Base-by-base conservation (phyloP, 2,888 invertebrate species). In the Drosophila cyrtoloma region DNA sequence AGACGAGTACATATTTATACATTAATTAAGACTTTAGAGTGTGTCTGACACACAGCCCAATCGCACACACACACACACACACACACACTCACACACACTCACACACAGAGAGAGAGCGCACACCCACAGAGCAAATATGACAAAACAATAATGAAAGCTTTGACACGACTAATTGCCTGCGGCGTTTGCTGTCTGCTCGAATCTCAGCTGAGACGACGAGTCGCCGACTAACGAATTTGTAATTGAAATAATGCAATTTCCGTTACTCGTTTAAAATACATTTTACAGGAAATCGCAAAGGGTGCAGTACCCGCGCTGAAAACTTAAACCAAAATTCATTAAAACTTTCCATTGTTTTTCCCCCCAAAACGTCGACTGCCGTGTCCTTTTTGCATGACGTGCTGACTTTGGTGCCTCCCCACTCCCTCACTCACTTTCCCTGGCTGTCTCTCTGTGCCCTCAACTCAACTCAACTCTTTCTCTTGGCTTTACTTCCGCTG, bases 231-330 rank as follows among this genome's bases (percentile, higher is more conserved):
- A 77, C 89, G 79, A 89, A 90, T 89, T 90, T 83, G 90, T 88
- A 88, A 90, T 88, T 90, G 90, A 88, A 88, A 90, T 88, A 88
- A 88, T 88, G 90, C 87, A 88, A 88, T 88, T 88, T 88, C 87
- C 87, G 86, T 86, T 90, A 82, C 90, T 90, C 89, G 90, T 86
- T 89, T 89, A 89, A 89, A 87, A 90, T 90, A 87, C 90, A 84
- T 86, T 86, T 84, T 82, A 72, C 86, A 86, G 90, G 87, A 87
- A 90, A 90, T 84, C 90, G 84, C 87, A 87, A 82, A 84, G 85
- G 90, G 86, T 77, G 78, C 77, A 70, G 64, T 71, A 81, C 81
- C 74, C 90, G 86, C 90, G 86, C 79, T 83, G 88, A 86, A 90
- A 88, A 88, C 87, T 88, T 88, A 90, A 89, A 86, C 89, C 90